phyloP scores from a whole-genome alignment of 2,113 vertebrate genomes.

The zebrafish (Danio rerio) region GRCz12tu NC_133185.1:33340001-33340500 shows the following conservation, averaged over 20 bases:
- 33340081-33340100: not conserved
- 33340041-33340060: not conserved
- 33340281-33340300: not conserved
- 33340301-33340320: not conserved
- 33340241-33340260: not conserved
- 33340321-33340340: not conserved
- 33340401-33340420: too few species aligned
- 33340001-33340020: not conserved
- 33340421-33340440: too few species aligned
- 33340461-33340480: too few species aligned
- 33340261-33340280: not conserved
- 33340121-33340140: conserved; percentile 26
- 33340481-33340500: too few species aligned
- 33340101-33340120: conserved; percentile 35
- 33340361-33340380: not conserved
- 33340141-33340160: not conserved
- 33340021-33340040: not conserved
- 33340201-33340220: not conserved
- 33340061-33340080: not conserved
- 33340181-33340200: not conserved
- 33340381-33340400: not conserved
- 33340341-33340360: not conserved
- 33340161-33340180: conserved; percentile 15
- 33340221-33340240: not conserved
- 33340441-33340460: too few species aligned